These are phyloP conservation scores for Ellobium chinense DNA, from an alignment of 2,888 invertebrate genomes.

Conservation along the genomic window DNA sequence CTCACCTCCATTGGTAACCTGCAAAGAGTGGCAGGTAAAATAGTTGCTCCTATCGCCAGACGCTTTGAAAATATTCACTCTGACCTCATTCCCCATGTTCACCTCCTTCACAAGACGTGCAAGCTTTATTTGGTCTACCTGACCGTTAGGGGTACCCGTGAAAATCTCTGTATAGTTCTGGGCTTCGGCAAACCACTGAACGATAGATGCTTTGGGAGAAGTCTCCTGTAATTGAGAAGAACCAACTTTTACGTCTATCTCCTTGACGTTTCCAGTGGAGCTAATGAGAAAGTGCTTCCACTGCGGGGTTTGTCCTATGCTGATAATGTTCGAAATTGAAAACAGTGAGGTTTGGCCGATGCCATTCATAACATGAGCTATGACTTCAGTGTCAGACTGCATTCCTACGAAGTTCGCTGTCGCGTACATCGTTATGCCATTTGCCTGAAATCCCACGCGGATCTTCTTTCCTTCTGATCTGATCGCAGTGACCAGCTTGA, in stretches of 20 bases:
- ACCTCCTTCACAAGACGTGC: not conserved
- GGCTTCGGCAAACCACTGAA: not conserved
- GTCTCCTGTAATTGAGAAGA: not conserved
- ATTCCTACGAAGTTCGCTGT: not conserved
- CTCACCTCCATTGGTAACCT: not conserved
- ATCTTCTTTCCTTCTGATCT: not conserved
- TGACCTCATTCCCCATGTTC: not conserved
- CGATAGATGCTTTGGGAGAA: not conserved
- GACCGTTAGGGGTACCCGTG: not conserved
- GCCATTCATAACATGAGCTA: not conserved
- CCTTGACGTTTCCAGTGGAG: not conserved
- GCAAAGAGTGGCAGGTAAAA: not conserved
- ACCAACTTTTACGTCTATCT: not conserved
- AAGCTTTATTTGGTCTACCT: not conserved
- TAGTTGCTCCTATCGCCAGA: not conserved
- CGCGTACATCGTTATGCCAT: not conserved
- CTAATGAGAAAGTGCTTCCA: not conserved
- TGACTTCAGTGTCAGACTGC: not conserved
- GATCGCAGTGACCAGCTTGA: not conserved
- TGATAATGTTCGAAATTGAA: not conserved
- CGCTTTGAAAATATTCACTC: not conserved
- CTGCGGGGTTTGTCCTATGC: not conserved
- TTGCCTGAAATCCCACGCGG: not conserved
- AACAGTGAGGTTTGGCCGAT: not conserved
- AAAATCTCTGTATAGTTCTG: not conserved